Conservation (phyloP, 2,113 vertebrate genomes). For the Pomatorhinus ruficollis region DNA sequence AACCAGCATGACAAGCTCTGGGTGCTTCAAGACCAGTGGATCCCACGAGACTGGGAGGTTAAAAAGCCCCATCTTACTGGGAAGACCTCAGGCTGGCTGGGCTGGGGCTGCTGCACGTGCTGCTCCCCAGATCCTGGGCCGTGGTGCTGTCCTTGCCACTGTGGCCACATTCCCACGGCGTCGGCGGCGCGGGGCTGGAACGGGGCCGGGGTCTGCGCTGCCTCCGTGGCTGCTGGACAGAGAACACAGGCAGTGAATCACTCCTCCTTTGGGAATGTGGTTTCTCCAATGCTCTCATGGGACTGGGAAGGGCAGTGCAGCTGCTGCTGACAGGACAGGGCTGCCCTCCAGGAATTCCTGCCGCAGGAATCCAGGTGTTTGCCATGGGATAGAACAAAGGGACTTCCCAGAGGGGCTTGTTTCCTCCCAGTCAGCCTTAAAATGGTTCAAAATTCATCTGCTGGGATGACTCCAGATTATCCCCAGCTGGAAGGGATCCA, state of each 20-base stretch:
- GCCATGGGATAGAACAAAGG: neutral
- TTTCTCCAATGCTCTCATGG: rapidly evolving
- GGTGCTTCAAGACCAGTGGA: neutral
- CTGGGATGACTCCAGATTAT: neutral
- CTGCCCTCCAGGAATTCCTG: neutral
- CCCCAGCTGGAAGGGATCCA: neutral
- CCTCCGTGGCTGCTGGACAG: conserved; percentile 37
- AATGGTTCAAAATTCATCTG: neutral
- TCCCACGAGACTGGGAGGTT: rapidly evolving
- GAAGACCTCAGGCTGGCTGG: conserved; percentile 90
- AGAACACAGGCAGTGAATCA: neutral
- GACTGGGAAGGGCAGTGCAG: rapidly evolving
- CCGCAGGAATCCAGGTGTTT: neutral
- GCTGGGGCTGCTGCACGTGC: conserved; percentile 80
- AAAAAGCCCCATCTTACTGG: conserved; percentile 69
- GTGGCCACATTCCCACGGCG: conserved; percentile 84
- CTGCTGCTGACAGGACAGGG: rapidly evolving
- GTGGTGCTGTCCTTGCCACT: conserved; percentile 90
- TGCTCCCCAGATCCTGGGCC: conserved; percentile 75
- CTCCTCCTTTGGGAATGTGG: rapidly evolving
- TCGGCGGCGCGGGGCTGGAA: conserved; percentile 86
- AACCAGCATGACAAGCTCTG: neutral
- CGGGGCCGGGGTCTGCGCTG: conserved; percentile 73
- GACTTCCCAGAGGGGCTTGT: no score
- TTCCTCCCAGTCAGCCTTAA: neutral